Base-by-base conservation (phyloP, 2,113 vertebrate genomes). In the Nothocercus nigrocapillus region DNA sequence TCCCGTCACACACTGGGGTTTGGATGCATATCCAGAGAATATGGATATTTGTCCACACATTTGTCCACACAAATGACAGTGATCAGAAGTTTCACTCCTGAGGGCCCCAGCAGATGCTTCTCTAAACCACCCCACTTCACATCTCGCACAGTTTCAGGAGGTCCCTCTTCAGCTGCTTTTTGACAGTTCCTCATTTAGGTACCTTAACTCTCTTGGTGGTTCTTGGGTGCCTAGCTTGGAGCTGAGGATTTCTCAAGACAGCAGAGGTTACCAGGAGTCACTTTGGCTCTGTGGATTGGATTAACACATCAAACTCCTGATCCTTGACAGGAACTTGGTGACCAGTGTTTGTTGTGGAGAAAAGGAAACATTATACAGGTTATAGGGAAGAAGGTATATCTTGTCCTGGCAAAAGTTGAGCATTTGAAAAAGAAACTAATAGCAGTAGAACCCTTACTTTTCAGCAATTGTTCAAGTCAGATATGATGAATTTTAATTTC, bases 291-390 rank as follows among this genome's bases (percentile, higher is more conserved):
- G 4, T 76, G 75, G 59, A 24, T 85, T 5, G 3, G 38, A 72
- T 66, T 82, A 79, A 74, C 7, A 38, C 56, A 15, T 83, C 59
- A 36, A 15, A 24, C 42, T 82, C 19, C 42, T 58, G 70, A 62
- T 51, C 25, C 81, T 83, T 88, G 56, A 38, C 79, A 82, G 85
- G 36, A 69, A 47, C 91, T 80, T 62, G 38, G 83, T 80, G 85
- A 85, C 82, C 17, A 2, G 34, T 82, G 54, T 95, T 89, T 95
- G 90, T 90, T 88, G 42, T 94, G 88, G 70, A 72, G 53, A 56
- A 85, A 82, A 72, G 36, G 45, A 82, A 92, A 85, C 2, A 0
- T 64, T 76, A 58, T 34, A 69, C 17, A 88, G 38, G 53, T 56
- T 92, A 8, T 22, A 27, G 22, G 18, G 9, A 82, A 69, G 25